Evolutionary conservation across 2,797 vertebrate genomes (phyloP).

Genomic region (Morelia viridis): DNA sequence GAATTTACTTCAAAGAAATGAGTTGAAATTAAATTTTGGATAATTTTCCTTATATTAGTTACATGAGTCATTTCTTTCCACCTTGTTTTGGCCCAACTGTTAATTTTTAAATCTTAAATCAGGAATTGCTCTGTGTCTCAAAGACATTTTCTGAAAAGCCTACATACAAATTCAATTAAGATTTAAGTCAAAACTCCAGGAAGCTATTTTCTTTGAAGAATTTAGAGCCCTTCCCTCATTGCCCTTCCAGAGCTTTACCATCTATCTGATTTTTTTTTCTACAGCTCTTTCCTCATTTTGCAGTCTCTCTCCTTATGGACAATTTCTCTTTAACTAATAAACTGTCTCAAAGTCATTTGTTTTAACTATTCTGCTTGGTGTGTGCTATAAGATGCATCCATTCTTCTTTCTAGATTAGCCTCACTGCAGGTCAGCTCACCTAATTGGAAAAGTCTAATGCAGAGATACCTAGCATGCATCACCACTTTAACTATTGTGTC

Average conservation of each 20-base stretch:
- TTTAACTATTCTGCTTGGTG: slow-evolving; percentile 14
- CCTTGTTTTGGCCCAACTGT: slow-evolving; percentile 5
- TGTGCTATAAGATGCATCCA: not conserved
- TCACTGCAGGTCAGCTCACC: slow-evolving; percentile 41
- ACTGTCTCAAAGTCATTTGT: slow-evolving; percentile 41
- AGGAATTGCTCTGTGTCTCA: slow-evolving; percentile 34
- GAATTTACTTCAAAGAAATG: not conserved
- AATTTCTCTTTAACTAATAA: slow-evolving; percentile 41
- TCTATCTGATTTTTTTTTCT: not conserved
- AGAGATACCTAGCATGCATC: slow-evolving; percentile 33
- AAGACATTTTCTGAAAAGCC: slow-evolving; percentile 48
- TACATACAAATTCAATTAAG: slow-evolving; percentile 48
- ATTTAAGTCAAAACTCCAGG: slow-evolving; percentile 50
- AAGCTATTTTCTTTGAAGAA: slow-evolving; percentile 48
- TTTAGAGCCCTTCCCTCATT: slow-evolving; percentile 40
- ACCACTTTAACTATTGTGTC: slow-evolving; percentile 45
- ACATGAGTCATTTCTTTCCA: not conserved
- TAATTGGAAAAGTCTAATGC: slow-evolving; percentile 45
- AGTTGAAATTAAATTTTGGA: not conserved
- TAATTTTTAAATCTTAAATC: slow-evolving; percentile 15
- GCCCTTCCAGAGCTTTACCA: slow-evolving; percentile 10
- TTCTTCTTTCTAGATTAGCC: slow-evolving; percentile 49
- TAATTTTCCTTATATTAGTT: not conserved
- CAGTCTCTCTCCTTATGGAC: slow-evolving; percentile 26
- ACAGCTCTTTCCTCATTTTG: slow-evolving; percentile 37